These are phyloP conservation scores for Erythrocercus mccallii DNA, from an alignment of 2,113 vertebrate genomes.

Conservation along the genomic window DNA sequence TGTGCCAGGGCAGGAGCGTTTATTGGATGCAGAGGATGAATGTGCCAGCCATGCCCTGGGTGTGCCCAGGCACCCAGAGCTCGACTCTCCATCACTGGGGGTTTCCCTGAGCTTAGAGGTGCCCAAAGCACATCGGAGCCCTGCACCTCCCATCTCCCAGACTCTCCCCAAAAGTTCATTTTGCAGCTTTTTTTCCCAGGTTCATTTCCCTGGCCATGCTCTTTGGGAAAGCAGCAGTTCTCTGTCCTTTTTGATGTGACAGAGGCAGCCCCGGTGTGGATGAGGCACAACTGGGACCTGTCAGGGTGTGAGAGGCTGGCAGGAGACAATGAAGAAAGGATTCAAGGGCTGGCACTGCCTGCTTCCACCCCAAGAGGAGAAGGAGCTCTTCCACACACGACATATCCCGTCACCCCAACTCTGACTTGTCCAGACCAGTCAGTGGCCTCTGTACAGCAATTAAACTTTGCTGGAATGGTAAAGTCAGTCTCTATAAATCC, in stretches of 20 bases:
- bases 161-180: not conserved
- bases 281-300: not conserved
- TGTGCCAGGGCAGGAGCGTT: not conserved
- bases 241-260: not conserved
- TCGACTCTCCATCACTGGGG: not conserved
- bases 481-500: slow-evolving; percentile 34
- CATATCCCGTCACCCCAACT: not conserved
- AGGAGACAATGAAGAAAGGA: not conserved
- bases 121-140: not conserved
- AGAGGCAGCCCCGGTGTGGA: fast-evolving
- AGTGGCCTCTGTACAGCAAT: slow-evolving; percentile 53
- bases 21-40: not conserved
- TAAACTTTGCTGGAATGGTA: slow-evolving; percentile 52
- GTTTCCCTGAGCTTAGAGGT: not conserved
- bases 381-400: not conserved
- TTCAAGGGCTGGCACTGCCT: not conserved
- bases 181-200: not conserved
- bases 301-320: not conserved
- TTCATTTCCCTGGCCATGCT: not conserved
- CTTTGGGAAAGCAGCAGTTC: not conserved
- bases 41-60: not conserved
- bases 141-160: fast-evolving
- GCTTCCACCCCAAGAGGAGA: not conserved
- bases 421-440: slow-evolving; percentile 47
- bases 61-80: not conserved